These are phyloP conservation scores for Lacerta bilineata DNA, from an alignment of 2,797 vertebrate species.

Conservation along the genomic window DNA sequence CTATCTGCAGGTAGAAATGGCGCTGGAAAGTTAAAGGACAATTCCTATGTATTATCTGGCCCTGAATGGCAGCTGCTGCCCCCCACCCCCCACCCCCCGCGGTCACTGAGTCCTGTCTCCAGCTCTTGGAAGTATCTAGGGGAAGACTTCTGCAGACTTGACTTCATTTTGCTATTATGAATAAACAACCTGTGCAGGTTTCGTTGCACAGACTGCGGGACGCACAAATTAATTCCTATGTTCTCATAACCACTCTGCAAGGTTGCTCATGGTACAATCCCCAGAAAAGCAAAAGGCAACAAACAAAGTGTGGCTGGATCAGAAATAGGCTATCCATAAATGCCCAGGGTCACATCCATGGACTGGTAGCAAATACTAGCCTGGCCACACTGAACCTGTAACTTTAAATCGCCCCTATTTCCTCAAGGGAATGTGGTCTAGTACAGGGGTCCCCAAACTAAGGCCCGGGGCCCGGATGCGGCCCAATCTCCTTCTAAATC, in stretches of 20 bases:
- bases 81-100: too few relatives aligned
- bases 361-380: too few relatives aligned
- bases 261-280: neutral
- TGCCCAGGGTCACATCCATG: neutral
- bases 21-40: neutral
- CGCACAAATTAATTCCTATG: neutral
- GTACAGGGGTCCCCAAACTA: too few relatives aligned
- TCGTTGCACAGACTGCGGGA: neutral
- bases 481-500: too few relatives aligned
- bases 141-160: too few relatives aligned
- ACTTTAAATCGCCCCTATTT: neutral
- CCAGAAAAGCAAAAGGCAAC: neutral
- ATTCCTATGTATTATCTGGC: neutral
- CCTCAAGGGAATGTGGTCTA: too few relatives aligned
- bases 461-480: too few relatives aligned
- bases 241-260: neutral
- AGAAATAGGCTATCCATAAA: neutral
- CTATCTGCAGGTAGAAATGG: neutral
- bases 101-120: neutral
- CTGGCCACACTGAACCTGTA: neutral
- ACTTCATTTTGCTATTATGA: neutral
- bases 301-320: neutral
- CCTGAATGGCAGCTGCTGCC: too few relatives aligned
- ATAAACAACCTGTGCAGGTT: neutral
- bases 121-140: neutral